Conservation (phyloP, 2,888 invertebrate species). For the Luperina nickerlii region DNA sequence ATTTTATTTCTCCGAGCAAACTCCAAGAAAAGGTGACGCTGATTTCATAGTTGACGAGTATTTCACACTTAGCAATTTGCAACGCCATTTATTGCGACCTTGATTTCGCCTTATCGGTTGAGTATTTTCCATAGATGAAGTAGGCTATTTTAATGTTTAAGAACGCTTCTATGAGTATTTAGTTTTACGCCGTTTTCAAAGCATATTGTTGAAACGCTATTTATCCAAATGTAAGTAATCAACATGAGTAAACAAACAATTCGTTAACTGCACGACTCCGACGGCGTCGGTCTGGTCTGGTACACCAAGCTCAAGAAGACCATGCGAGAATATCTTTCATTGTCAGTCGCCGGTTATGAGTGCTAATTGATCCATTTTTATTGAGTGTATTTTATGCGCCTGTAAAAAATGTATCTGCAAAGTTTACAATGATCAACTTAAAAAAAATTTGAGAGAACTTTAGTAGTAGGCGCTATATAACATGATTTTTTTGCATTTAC, state of each 20-base stretch:
- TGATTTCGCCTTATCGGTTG: conserved; percentile 14
- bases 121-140: conserved; percentile 1
- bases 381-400: not conserved
- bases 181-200: not conserved
- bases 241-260: not conserved
- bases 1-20: not conserved
- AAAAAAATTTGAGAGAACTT: not conserved
- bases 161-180: not conserved
- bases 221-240: not conserved
- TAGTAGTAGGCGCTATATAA: conserved; percentile 11
- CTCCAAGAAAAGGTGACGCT: not conserved
- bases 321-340: not conserved
- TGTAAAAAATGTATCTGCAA: conserved; percentile 15
- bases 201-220: too few species aligned
- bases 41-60: not conserved
- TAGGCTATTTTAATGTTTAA: not conserved
- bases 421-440: not conserved
- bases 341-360: not conserved
- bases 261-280: not conserved
- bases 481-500: not conserved
- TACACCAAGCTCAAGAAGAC: not conserved
- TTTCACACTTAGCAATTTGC: conserved; percentile 10
- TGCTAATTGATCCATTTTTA: not conserved
- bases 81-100: conserved; percentile 3
- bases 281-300: too few species aligned